Evolutionary conservation across 2,888 invertebrate species (phyloP).

Genomic region (Reticulitermes lucifugus): DNA sequence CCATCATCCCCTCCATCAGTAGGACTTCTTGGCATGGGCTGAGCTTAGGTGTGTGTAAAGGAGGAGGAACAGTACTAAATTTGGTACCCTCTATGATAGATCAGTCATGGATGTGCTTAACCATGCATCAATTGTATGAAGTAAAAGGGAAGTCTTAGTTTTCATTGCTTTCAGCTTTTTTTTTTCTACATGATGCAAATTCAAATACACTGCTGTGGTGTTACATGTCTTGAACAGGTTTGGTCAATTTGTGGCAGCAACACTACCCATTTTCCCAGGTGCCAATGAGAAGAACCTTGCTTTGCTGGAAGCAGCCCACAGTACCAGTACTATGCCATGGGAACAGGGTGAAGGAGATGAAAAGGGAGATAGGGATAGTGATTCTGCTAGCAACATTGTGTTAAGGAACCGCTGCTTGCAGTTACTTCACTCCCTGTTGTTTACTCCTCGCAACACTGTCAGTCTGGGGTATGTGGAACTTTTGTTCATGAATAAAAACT

Average conservation of each 20-base stretch:
- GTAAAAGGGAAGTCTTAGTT: too few relatives aligned
- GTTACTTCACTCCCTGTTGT: slow-evolving; percentile 83
- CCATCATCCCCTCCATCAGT: too few relatives aligned
- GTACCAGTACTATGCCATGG: slow-evolving; percentile 36
- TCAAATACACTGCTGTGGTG: too few relatives aligned
- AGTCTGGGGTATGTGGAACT: slow-evolving; percentile 62
- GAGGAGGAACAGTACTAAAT: too few relatives aligned
- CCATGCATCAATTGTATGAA: too few relatives aligned
- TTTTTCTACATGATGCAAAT: too few relatives aligned
- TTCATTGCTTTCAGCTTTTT: too few relatives aligned
- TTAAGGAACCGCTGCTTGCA: slow-evolving; percentile 88
- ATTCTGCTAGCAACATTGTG: slow-evolving; percentile 68
- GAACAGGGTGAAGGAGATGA: slow-evolving; percentile 68
- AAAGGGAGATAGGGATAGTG: slow-evolving; percentile 72
- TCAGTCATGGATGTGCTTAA: too few relatives aligned
- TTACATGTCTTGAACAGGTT: slow-evolving; percentile 65
- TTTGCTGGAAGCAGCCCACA: slow-evolving; percentile 51
- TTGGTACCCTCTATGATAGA: too few relatives aligned
- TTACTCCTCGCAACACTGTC: slow-evolving; percentile 78
- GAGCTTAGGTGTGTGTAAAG: too few relatives aligned
- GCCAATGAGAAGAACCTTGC: slow-evolving; percentile 57
- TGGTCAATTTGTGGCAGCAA: slow-evolving; percentile 94
- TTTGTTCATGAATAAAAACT: too few relatives aligned
- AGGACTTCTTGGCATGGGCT: too few relatives aligned
- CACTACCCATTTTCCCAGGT: slow-evolving; percentile 72